phyloP scores from a whole-genome alignment of 2,888 invertebrate genomes.

The Danaus chrysippus region DNA sequence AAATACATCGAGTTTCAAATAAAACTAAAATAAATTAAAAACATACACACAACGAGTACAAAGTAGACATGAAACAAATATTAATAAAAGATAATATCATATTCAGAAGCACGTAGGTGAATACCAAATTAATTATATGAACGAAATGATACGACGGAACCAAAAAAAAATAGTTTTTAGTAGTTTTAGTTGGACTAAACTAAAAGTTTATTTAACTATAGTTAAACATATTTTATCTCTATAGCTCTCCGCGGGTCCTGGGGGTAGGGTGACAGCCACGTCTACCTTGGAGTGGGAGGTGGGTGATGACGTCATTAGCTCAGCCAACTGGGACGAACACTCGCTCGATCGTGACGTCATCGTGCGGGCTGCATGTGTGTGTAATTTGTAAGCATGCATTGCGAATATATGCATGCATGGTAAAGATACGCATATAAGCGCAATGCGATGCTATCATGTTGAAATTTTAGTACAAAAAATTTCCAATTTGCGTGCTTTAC shows the following conservation, averaged over 20 bases:
- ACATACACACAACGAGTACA: too few relatives aligned
- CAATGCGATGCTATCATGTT: too few relatives aligned
- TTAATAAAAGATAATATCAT: too few relatives aligned
- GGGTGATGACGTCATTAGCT: conserved; percentile 60
- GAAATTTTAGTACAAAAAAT: too few relatives aligned
- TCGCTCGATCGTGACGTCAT: conserved; percentile 73
- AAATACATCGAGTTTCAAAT: not conserved
- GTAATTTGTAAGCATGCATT: not conserved
- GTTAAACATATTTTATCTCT: conserved; percentile 71
- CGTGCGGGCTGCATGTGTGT: conserved; percentile 52
- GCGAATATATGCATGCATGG: too few relatives aligned
- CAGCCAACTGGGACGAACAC: conserved; percentile 63
- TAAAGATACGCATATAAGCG: too few relatives aligned
- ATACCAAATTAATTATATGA: not conserved
- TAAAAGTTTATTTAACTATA: conserved; percentile 55
- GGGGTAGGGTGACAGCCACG: conserved; percentile 66
- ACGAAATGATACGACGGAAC: not conserved
- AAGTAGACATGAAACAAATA: too few relatives aligned
- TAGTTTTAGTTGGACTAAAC: not conserved
- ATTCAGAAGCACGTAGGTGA: not conserved
- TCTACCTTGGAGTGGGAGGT: conserved; percentile 63
- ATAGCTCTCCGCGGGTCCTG: conserved; percentile 61
- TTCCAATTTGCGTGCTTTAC: too few relatives aligned
- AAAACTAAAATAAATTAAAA: too few relatives aligned
- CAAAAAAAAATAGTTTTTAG: not conserved